Base-by-base conservation (phyloP, 2,888 invertebrate genomes). In the Molanna angustata region DNA sequence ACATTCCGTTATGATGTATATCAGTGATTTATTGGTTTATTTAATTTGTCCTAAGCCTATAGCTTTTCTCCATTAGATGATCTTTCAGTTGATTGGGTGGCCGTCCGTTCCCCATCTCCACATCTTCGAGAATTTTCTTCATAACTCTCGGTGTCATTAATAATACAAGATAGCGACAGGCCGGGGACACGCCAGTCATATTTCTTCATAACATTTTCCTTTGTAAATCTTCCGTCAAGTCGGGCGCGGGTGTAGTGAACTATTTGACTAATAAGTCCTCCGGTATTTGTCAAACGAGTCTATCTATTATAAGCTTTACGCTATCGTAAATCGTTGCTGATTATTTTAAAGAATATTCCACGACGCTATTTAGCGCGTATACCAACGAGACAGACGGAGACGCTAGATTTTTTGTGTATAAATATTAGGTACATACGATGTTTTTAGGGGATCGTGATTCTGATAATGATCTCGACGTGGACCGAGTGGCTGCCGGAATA, bases 191-290 rank as follows among this genome's bases (percentile, higher is more conserved):
- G 17, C 31, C 17, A 42, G 41, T 32, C 40, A 41, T 41, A 17
- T 40, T 43, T 52, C 48, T 48, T 53, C 41, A 40, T 37, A 39
- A 43, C 32, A 41, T 47, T 47, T 49, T 52, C 41, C 22, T 35
- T 39, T 47, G 35, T 55, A 51, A 56, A 57, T 57, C 57, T 57
- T 35, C 44, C 51, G 51, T 46, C 20, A 51, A 54, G 47, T 43
- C 44, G 22, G 37, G 35, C 50, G 45, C 50, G 53, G 53, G 50
- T 49, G 37, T 31, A 39, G 52, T 32, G 49, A 57, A 37, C 53
- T 39, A 57, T 57, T 54, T 51, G 54, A 51, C 57, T 57, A 57
- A 57, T 57, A 57, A 57, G 52, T 49, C 47, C 46, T 41, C 7
- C 11, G 41, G 41, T 49, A 54, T 57, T 54, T 57, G 57, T 57